A percentile compares a stretch with the other conserved stretches of the same genome.
Evolutionary conservation across 2,888 invertebrate genomes (phyloP).

Genomic region (Drosophila longiperda): DNA sequence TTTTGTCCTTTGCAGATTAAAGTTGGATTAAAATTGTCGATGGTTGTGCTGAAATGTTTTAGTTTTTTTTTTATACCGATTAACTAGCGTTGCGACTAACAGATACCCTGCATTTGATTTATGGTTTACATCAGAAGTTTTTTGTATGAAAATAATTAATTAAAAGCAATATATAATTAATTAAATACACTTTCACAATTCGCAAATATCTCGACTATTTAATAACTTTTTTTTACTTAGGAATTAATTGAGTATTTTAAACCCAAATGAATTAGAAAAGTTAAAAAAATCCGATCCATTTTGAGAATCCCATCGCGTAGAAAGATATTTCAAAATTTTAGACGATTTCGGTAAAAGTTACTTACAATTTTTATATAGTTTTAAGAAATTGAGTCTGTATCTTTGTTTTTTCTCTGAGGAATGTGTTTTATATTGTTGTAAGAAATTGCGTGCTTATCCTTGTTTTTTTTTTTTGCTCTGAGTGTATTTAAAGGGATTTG

Average conservation of each 20-base stretch:
- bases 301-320: neutral
- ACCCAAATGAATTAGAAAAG: neutral
- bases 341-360: neutral
- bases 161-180: neutral
- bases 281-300: neutral
- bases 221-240: too few species aligned
- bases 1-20: neutral
- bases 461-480: neutral
- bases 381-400: neutral
- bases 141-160: neutral
- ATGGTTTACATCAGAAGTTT: neutral
- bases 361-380: neutral
- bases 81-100: neutral
- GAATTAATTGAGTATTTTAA: neutral
- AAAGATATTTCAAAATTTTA: neutral
- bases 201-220: too few species aligned
- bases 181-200: neutral
- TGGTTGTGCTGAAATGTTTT: neutral
- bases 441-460: neutral
- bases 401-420: neutral
- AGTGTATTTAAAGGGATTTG: slow-evolving; percentile 68
- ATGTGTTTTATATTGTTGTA: neutral
- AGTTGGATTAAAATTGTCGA: neutral
- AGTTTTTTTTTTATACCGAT: neutral
- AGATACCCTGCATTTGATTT: neutral